Conservation (phyloP, 2,888 invertebrate genomes). For the Tridacna crocea region DNA sequence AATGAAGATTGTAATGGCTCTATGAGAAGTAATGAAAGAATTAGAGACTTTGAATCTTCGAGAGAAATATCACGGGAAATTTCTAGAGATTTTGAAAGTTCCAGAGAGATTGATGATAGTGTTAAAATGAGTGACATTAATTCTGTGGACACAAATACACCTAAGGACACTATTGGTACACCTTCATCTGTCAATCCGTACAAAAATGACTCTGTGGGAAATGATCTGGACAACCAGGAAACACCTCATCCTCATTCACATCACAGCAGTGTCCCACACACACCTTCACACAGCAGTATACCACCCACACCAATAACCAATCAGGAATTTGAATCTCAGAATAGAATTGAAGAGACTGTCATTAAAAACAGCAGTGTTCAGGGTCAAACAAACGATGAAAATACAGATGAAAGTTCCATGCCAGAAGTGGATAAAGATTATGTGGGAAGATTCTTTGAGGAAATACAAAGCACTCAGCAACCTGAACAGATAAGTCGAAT, state of each 20-base stretch:
- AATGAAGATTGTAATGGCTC: constrained; percentile 63
- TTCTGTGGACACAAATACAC: constrained; percentile 62
- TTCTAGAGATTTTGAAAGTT: constrained; percentile 64
- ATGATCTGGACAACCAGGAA: constrained; percentile 52
- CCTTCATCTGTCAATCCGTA: constrained; percentile 57
- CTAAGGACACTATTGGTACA: constrained; percentile 51
- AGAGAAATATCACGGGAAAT: constrained; percentile 60
- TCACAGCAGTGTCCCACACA: constrained; percentile 59
- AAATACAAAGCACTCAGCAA: constrained; percentile 66
- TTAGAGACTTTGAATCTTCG: constrained; percentile 64
- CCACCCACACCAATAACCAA: constrained; percentile 56
- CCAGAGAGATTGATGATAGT: constrained; percentile 62
- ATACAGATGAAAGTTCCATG: constrained; percentile 67
- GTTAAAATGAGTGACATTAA: constrained; percentile 57
- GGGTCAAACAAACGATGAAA: constrained; percentile 60
- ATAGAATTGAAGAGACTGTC: constrained; percentile 30
- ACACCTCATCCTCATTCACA: constrained; percentile 54
- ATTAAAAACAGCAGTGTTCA: constrained; percentile 47
- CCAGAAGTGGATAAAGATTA: constrained; percentile 78
- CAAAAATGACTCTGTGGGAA: constrained; percentile 56
- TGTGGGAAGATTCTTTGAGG: constrained; percentile 79
- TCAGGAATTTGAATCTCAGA: constrained; percentile 61
- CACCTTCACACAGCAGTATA: constrained; percentile 61
- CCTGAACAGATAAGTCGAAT: constrained; percentile 61
- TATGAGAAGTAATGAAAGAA: constrained; percentile 57